Evolutionary conservation across 1,140 invertebrate species (phyloP).

Genomic region (Wiebesia pumilae): DNA sequence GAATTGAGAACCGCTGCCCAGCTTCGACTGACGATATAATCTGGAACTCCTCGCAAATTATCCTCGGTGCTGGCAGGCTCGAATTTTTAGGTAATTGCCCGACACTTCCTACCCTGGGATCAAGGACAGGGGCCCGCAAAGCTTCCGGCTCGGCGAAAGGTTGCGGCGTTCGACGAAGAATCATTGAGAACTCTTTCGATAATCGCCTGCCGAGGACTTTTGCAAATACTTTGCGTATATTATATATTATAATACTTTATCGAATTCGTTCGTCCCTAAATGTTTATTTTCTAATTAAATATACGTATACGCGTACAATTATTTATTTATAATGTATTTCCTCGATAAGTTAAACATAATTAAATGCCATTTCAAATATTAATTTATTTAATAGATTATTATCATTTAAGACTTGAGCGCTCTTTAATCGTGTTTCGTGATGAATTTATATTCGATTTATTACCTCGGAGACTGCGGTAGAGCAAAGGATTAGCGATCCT

Average conservation of each 20-base stretch:
- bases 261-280: no score
- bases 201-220: no score
- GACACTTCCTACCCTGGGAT: background rate
- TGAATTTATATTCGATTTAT: background rate
- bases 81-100: slow-evolving; percentile 47
- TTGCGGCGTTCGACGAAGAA: background rate
- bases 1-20: slow-evolving; percentile 44
- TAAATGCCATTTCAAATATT: no score
- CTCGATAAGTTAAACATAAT: no score
- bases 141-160: background rate
- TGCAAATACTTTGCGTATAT: no score
- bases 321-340: no score
- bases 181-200: no score
- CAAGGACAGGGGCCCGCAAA: background rate
- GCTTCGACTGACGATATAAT: slow-evolving; percentile 15
- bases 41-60: slow-evolving; percentile 9
- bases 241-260: no score
- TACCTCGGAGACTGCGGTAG: background rate
- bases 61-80: background rate
- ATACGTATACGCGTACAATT: no score
- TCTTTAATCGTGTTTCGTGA: background rate
- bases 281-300: no score
- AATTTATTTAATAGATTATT: background rate
- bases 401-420: background rate
- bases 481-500: no score